Conservation (phyloP, 2,888 invertebrate genomes). For the Drosophila niveifrons region DNA sequence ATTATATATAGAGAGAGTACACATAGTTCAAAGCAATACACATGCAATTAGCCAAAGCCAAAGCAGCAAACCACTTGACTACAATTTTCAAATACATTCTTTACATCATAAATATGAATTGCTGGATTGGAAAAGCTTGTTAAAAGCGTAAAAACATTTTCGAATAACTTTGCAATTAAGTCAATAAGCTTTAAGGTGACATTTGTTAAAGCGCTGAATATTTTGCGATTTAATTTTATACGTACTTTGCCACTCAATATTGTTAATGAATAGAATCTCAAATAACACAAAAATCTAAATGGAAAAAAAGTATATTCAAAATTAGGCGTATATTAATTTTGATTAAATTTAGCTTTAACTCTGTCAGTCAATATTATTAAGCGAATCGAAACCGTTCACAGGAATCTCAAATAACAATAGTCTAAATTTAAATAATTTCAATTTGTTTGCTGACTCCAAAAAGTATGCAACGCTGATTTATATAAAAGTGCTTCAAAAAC, state of each 20-base stretch:
- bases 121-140: not conserved
- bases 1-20: slow-evolving; percentile 10
- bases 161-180: not conserved
- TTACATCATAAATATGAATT: slow-evolving; percentile 14
- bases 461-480: not conserved
- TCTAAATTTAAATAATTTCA: not conserved
- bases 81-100: slow-evolving; percentile 26
- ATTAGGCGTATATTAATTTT: too few relatives aligned
- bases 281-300: too few relatives aligned
- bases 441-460: not conserved
- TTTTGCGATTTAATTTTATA: not conserved
- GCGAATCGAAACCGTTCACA: too few relatives aligned
- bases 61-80: slow-evolving; percentile 31
- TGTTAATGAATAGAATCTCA: too few relatives aligned
- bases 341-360: too few relatives aligned
- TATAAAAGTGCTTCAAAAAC: not conserved
- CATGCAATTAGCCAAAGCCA: slow-evolving; percentile 60
- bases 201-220: not conserved
- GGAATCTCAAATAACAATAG: not conserved
- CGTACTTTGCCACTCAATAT: not conserved
- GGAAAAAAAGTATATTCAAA: too few relatives aligned
- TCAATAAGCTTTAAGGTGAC: not conserved
- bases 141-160: not conserved
- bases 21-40: slow-evolving; percentile 65
- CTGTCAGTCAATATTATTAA: too few relatives aligned